phyloP scores from a whole-genome alignment of 2,797 vertebrate species.

The Chelmon rostratus region DNA sequence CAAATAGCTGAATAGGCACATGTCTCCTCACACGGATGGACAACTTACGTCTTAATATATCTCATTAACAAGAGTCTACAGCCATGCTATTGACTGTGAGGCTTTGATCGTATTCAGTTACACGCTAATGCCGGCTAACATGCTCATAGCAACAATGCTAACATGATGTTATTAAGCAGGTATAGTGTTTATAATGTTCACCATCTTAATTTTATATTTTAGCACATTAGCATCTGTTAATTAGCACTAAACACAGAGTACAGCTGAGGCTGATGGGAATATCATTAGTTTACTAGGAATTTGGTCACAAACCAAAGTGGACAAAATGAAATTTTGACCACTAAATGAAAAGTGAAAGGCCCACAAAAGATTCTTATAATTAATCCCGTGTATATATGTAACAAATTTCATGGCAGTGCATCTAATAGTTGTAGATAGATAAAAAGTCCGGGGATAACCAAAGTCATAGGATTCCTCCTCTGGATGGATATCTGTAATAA shows the following conservation, averaged over 20 bases:
- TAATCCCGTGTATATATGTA: background rate
- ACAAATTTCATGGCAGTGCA: background rate
- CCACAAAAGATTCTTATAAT: background rate
- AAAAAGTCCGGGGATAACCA: background rate
- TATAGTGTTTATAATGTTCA: background rate
- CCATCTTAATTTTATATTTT: background rate
- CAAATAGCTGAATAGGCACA: background rate
- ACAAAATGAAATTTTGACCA: background rate
- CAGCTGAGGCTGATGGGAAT: background rate
- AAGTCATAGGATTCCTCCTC: background rate
- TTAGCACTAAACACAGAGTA: background rate
- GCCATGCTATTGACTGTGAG: background rate
- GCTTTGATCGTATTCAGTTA: background rate
- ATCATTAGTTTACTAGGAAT: background rate
- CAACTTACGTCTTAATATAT: background rate
- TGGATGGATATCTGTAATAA: no score
- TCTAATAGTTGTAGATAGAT: background rate
- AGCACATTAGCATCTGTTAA: background rate
- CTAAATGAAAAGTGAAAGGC: background rate
- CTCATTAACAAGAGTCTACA: background rate
- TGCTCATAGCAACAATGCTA: background rate
- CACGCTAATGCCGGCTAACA: background rate
- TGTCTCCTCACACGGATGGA: background rate
- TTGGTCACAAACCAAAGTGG: background rate
- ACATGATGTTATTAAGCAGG: background rate